Conservation (phyloP, 2,113 vertebrate species). For the Lycaon pictus region DNA sequence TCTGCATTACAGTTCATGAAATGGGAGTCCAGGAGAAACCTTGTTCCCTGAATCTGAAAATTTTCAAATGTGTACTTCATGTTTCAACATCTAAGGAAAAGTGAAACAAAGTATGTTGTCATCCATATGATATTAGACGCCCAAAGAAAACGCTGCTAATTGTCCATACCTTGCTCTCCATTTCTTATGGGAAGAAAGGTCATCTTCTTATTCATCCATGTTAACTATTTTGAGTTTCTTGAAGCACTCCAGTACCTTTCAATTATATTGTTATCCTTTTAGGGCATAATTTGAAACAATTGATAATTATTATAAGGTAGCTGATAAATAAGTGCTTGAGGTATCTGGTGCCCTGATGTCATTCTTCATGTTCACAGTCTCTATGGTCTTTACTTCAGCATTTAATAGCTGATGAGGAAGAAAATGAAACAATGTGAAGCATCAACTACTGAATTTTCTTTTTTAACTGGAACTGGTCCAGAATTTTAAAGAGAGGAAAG, state of each 20-base stretch:
- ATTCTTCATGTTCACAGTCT: background rate
- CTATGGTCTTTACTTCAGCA: background rate
- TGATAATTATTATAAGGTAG: background rate
- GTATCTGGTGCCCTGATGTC: background rate
- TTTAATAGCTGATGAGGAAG: background rate
- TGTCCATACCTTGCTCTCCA: background rate
- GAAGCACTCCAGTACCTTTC: background rate
- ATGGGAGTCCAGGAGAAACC: background rate
- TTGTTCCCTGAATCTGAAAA: background rate
- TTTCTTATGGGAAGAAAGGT: background rate
- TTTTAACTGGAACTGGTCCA: background rate
- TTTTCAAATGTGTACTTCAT: background rate
- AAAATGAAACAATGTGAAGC: background rate
- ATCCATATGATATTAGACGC: background rate
- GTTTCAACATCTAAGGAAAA: background rate
- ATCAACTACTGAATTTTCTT: background rate
- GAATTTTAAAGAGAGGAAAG: background rate
- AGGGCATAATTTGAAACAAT: conserved; percentile 24
- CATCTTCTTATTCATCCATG: background rate
- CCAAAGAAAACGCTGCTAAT: background rate
- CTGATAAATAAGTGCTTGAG: background rate
- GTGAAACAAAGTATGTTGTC: background rate
- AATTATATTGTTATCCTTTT: background rate
- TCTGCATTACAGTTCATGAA: background rate
- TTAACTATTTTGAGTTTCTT: background rate